These are phyloP conservation scores for Nasonia vitripennis DNA, from an alignment of 1,140 invertebrate genomes.

Conservation along the genomic window DNA sequence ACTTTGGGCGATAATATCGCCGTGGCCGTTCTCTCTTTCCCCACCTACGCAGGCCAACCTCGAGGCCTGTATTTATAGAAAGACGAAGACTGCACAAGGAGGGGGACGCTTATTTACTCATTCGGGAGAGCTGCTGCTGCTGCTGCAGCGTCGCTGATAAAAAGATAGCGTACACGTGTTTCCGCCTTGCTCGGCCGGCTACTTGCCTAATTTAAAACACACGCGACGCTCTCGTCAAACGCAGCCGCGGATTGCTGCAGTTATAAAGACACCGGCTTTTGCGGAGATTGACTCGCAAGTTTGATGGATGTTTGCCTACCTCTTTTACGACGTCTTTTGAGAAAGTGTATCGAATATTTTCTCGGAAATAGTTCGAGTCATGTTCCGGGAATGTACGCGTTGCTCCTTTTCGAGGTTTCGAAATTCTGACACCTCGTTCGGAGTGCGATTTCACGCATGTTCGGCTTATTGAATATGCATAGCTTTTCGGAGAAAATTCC, in stretches of 20 bases:
- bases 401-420: background rate
- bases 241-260: background rate
- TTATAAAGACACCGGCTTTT: background rate
- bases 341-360: background rate
- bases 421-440: background rate
- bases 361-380: background rate
- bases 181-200: background rate
- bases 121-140: constrained; percentile 10
- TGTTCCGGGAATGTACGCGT: too few species aligned
- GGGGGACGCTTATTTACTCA: constrained; percentile 27
- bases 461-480: background rate
- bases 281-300: background rate
- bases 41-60: too few species aligned
- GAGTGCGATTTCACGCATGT: background rate
- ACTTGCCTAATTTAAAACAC: constrained; percentile 32
- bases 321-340: too few species aligned
- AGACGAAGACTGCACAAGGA: background rate
- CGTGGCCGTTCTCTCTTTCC: too few species aligned
- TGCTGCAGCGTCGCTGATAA: constrained; percentile 3
- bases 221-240: background rate
- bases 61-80: constrained; percentile 20
- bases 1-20: background rate
- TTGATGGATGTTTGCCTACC: background rate
- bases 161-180: constrained; percentile 31
- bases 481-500: background rate